Percentiles rank a stretch among this genome's conserved stretches.
Conservation (phyloP, 2,888 invertebrate genomes). For the Sarcophaga caerulescens region DNA sequence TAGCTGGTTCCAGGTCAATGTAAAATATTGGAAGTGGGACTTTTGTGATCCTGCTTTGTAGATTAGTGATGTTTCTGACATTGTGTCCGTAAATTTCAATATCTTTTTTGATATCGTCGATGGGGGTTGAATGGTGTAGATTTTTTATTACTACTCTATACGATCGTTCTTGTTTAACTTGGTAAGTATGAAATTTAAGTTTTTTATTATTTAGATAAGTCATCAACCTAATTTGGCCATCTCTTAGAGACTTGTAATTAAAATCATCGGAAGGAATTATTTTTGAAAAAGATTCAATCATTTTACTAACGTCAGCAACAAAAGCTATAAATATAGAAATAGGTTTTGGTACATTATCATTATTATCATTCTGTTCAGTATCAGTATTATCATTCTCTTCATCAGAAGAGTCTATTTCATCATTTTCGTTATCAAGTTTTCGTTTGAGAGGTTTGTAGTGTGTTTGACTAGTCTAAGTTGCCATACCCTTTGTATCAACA, state of each 20-base stretch:
- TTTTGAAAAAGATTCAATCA: no score
- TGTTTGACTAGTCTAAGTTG: no score
- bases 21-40: neutral
- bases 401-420: conserved; percentile 2
- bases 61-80: neutral
- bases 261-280: no score
- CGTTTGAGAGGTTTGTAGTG: no score
- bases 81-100: conserved; percentile 7
- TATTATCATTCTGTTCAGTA: conserved; percentile 9
- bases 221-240: no score
- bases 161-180: no score
- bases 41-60: neutral
- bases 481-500: no score
- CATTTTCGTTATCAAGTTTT: conserved; percentile 3
- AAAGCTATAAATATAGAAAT: no score
- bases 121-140: conserved; percentile 5
- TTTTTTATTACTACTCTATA: neutral
- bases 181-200: no score
- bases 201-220: no score
- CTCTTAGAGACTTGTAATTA: no score
- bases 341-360: neutral
- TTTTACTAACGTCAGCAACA: no score
- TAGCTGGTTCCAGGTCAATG: neutral
- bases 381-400: neutral
- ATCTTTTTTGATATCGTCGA: neutral